phyloP scores from a whole-genome alignment of 2,888 invertebrate genomes.

The Stenotaenia linearis region DNA sequence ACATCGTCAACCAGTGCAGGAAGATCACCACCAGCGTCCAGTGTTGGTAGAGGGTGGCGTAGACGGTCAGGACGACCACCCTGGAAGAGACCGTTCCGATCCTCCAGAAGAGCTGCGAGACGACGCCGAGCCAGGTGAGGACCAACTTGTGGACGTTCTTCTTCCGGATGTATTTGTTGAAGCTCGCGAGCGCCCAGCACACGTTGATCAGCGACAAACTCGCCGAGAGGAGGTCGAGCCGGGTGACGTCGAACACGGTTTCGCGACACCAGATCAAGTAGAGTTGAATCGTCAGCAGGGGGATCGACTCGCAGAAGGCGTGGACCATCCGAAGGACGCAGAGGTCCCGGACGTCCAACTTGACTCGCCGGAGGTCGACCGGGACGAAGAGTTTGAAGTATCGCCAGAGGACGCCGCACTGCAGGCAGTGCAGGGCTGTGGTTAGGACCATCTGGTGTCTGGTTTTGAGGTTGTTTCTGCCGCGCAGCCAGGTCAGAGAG shows the following conservation, averaged over 20 bases:
- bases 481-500: conserved; percentile 44
- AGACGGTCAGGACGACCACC: conserved; percentile 73
- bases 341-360: conserved; percentile 65
- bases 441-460: not conserved
- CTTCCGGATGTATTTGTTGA: conserved; percentile 76
- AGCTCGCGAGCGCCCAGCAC: conserved; percentile 85
- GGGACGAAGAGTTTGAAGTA: conserved; percentile 80
- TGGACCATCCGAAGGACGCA: conserved; percentile 75
- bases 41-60: conserved; percentile 70
- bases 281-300: conserved; percentile 75
- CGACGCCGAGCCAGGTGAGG: conserved; percentile 73
- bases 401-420: conserved; percentile 54
- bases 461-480: conserved; percentile 35
- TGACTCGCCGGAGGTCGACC: conserved; percentile 71
- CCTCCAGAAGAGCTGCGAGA: conserved; percentile 73
- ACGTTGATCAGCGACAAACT: conserved; percentile 75
- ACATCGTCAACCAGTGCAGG: conserved; percentile 85
- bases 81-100: conserved; percentile 76
- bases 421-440: conserved; percentile 40
- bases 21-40: conserved; percentile 75
- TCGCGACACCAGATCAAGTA: conserved; percentile 59
- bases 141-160: conserved; percentile 78
- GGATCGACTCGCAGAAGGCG: conserved; percentile 81
- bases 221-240: conserved; percentile 73
- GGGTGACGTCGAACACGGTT: conserved; percentile 56